Evolutionary conservation across 2,888 invertebrate genomes (phyloP), one percentile per base, ranked within the genome.

Genomic region (Eupithecia exiguata): DNA sequence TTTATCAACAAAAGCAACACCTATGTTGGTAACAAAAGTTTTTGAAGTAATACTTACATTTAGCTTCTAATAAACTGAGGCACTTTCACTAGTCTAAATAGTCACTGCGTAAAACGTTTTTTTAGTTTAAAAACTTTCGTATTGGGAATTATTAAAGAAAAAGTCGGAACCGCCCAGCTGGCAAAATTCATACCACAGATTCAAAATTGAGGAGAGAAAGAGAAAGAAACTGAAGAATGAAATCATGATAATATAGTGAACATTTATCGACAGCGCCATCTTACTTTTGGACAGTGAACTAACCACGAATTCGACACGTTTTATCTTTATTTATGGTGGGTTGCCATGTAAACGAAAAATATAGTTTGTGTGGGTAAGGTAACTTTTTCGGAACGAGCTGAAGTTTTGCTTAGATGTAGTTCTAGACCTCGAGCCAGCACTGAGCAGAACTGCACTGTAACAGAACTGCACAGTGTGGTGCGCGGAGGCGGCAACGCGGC

Each of bases 161-260:
- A 86, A 87, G 83, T 74, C 79, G 91, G 89, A 90, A 89, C 91
- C 92, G 92, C 92, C 92, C 92, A 92, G 92, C 92, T 92, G 92
- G 92, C 92, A 92, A 90, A 87, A 83, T 83, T 83, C 81, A 81
- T 74, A 76, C 78, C 80, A 84, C 83, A 84, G 83, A 84, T 75
- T 62, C 77, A 73, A 77, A 46, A 65, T 12, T 35, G 16, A 38
- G 12, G 16, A 4, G 10, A 35, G 18, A 12, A 18, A n/a, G 10
- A 38, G 21, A n/a, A 3, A 0, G 21, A 16, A n/a, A 38, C 21
- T 12, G 40, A 5, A n/a, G 10, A n/a, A 21, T 21, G 38, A 12
- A 5, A 38, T 40, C 21, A 16, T 1, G 62, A 40, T n/a, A 10
- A 63, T 9, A 35, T 36, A 40, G 65, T 25, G 21, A 40, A n/a